These are phyloP conservation scores for Calcarius lapponicus DNA, from an alignment of 2,797 vertebrate genomes.

Conservation along the genomic window DNA sequence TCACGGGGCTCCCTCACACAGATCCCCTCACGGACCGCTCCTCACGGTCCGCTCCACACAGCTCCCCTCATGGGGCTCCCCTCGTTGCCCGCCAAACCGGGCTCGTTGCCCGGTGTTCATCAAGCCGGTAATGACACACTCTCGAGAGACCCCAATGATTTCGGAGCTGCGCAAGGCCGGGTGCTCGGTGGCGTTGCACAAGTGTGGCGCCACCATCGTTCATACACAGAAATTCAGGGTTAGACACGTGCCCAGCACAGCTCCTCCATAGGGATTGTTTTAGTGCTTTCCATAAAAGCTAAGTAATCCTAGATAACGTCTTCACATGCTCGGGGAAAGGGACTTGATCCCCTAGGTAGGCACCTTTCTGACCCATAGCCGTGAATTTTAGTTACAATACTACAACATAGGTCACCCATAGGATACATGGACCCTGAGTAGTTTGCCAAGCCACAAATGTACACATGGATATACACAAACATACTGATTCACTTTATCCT, in stretches of 20 bases:
- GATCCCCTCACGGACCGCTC: no score
- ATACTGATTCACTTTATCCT: neutral
- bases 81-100: neutral
- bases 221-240: accelerated
- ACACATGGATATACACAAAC: no score
- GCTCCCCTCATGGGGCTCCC: no score
- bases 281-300: neutral
- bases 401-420: neutral
- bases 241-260: no score
- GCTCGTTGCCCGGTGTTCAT: no score
- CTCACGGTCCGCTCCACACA: no score
- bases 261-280: accelerated
- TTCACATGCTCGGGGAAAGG: accelerated
- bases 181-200: neutral
- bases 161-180: no score
- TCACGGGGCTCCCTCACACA: no score
- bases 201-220: accelerated
- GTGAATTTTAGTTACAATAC: no score
- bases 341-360: neutral
- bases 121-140: no score
- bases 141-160: accelerated
- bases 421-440: no score
- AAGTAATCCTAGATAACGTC: neutral
- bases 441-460: neutral
- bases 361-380: accelerated